phyloP scores from a whole-genome alignment of 2,797 vertebrate species.

The Amazona finschi region DNA sequence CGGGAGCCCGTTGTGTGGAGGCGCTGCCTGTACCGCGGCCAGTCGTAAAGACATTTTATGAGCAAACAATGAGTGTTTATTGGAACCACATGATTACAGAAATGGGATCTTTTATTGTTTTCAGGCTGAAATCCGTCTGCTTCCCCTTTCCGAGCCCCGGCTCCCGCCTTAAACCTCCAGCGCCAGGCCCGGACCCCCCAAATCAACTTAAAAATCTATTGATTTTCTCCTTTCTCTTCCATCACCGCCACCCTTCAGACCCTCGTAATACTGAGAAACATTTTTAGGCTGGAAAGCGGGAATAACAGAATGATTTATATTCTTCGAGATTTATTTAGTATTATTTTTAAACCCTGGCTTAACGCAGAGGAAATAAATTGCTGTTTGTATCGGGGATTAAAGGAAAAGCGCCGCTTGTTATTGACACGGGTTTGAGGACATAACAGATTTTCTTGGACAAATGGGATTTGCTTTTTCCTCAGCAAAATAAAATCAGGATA shows the following conservation, averaged over 20 bases:
- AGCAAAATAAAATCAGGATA: neutral
- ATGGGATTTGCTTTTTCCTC: no score
- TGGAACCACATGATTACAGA: slow-evolving; percentile 33
- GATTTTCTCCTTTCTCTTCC: neutral
- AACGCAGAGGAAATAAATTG: slow-evolving; percentile 20
- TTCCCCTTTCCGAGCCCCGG: neutral
- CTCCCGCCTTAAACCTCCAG: neutral
- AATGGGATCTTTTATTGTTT: slow-evolving; percentile 23
- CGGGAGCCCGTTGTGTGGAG: neutral
- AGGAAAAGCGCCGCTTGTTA: neutral
- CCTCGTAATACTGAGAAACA: neutral
- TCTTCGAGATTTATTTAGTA: neutral
- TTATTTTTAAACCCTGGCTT: neutral
- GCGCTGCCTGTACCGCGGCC: neutral
- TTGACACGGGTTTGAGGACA: neutral
- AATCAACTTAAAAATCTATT: neutral
- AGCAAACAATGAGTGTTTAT: slow-evolving; percentile 47
- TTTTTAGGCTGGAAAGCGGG: neutral
- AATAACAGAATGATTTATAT: slow-evolving; percentile 51
- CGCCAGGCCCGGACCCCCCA: neutral
- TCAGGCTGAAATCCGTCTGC: neutral
- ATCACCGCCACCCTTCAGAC: neutral
- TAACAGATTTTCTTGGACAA: neutral
- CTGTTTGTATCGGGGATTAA: neutral
- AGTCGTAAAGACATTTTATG: slow-evolving; percentile 33